Conservation (phyloP, 2,888 invertebrate genomes). For the Fissipunctia ypsillon region DNA sequence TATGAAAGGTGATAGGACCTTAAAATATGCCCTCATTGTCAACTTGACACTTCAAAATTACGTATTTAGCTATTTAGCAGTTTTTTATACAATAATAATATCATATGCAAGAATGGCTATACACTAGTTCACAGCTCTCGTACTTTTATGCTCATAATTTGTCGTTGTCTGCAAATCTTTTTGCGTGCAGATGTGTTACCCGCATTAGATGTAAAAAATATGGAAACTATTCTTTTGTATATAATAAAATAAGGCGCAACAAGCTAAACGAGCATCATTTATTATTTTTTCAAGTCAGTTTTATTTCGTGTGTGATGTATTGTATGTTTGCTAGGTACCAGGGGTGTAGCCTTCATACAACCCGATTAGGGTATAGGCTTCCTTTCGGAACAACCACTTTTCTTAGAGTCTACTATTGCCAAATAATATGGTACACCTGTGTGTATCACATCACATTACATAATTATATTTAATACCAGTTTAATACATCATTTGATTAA, state of each 20-base stretch:
- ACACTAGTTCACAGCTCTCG: background rate
- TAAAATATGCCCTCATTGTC: background rate
- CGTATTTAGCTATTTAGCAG: background rate
- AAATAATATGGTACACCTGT: no score
- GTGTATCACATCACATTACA: no score
- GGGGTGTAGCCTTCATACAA: no score
- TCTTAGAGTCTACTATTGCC: no score
- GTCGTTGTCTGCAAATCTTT: slow-evolving; percentile 25
- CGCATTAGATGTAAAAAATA: slow-evolving; percentile 23
- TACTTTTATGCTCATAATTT: slow-evolving; percentile 18
- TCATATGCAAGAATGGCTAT: background rate
- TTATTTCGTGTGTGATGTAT: slow-evolving; percentile 7
- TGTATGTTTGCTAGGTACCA: slow-evolving; percentile 12
- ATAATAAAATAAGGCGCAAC: slow-evolving; percentile 1
- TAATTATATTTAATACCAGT: no score
- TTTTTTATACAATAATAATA: background rate
- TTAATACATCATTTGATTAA: no score
- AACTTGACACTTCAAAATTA: background rate
- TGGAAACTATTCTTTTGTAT: slow-evolving; percentile 21
- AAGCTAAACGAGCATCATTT: slow-evolving; percentile 12
- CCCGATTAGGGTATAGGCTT: no score
- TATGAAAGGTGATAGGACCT: no score
- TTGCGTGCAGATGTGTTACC: slow-evolving; percentile 14
- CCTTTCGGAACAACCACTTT: no score
- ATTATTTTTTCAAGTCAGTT: slow-evolving; percentile 15